Evolutionary conservation across 2,888 invertebrate genomes (phyloP), one percentile per base, ranked within the genome.

Genomic region (Priocnemis perturbator): DNA sequence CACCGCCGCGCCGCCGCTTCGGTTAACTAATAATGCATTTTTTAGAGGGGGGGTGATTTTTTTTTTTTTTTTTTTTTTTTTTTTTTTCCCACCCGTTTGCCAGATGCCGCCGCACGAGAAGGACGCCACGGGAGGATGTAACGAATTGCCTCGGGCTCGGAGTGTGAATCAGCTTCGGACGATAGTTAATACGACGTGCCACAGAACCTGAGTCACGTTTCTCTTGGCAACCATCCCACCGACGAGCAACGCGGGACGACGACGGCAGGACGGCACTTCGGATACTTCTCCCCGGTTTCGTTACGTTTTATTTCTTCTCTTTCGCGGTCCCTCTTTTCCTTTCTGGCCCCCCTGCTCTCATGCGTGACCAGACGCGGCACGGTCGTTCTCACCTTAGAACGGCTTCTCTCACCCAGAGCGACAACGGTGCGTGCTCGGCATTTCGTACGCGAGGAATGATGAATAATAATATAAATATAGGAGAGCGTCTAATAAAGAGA

Each of bases 171-270:
- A 58, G 21, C 58, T 44, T 20, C 37, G 56, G 30, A 63, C 56
- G 63, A 71, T 71, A 74, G 60, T 72, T 64, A 70, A 37, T 67
- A 67, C 69, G 75, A 66, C 69, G 48, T 67, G 68, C 69, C 77
- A 66, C 67, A 64, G 68, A 71, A 71, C 56, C 60, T 75, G 78
- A 78, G 69, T 77, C 71, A 69, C 37, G 37, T 37, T 67, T 68
- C 64, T 61, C 57, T 52, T 50, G 60, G 65, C 56, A 58, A 37
- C 30, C 57, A 60, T 60, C 66, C 48, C 7, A 37, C 37, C 37
- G 37, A 50, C 55, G 21, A 20, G 50, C n/a, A n/a, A n/a, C n/a
- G n/a, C n/a, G n/a, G n/a, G n/a, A n/a, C n/a, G n/a, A n/a, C n/a
- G n/a, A n/a, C n/a, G n/a, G n/a, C n/a, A n/a, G 50, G 57, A 52